These are phyloP conservation scores for Elmis aenea DNA, from an alignment of 2,888 invertebrate species.

Conservation along the genomic window DNA sequence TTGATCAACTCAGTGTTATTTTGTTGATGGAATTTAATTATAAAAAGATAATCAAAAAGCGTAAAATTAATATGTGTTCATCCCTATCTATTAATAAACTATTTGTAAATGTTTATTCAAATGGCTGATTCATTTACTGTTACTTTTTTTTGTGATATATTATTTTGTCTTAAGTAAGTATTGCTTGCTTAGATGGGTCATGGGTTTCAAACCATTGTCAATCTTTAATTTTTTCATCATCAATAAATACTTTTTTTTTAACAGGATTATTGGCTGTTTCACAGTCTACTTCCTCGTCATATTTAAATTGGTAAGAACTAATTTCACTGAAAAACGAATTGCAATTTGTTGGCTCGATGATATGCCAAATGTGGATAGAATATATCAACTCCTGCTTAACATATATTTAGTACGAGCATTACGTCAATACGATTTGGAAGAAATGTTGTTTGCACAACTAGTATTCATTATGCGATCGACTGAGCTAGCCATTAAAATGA, in stretches of 20 bases:
- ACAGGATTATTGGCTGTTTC: slow-evolving; percentile 64
- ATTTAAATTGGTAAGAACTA: slow-evolving; percentile 53
- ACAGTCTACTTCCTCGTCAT: slow-evolving; percentile 59
- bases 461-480: slow-evolving; percentile 60
- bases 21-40: too few relatives aligned
- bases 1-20: too few relatives aligned
- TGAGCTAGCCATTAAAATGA: slow-evolving; percentile 38
- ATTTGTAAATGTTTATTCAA: too few relatives aligned
- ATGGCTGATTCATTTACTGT: too few relatives aligned
- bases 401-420: slow-evolving; percentile 51
- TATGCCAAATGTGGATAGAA: slow-evolving; percentile 33
- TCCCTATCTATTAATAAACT: too few relatives aligned
- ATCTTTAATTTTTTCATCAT: too few relatives aligned
- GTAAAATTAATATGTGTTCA: too few relatives aligned
- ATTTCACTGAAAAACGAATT: slow-evolving; percentile 27
- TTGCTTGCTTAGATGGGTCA: too few relatives aligned
- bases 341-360: slow-evolving; percentile 29
- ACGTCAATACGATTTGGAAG: slow-evolving; percentile 54
- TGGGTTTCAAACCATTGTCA: too few relatives aligned
- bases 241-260: slow-evolving; percentile 27
- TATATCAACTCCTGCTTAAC: slow-evolving; percentile 32
- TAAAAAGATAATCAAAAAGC: too few relatives aligned
- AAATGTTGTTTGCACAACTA: slow-evolving; percentile 60
- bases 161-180: too few relatives aligned
- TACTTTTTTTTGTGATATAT: too few relatives aligned